Base-by-base conservation (phyloP, 2,797 vertebrate species). In the Lacerta viridis region DNA sequence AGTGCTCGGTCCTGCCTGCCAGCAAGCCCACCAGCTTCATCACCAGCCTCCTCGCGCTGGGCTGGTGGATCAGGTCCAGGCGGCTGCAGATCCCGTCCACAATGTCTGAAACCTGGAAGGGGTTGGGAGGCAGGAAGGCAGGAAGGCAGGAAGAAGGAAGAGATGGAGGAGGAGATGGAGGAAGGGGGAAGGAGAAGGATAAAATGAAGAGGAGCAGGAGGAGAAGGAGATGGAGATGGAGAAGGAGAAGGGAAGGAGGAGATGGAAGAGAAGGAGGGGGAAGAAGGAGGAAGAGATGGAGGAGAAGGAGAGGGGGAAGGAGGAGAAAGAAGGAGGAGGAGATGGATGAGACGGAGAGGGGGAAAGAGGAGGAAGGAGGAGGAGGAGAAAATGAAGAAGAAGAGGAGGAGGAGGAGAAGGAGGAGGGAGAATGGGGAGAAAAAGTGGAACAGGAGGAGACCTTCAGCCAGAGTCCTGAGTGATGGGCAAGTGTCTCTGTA, bases 101-200 rank as follows among this genome's bases (percentile, higher is more conserved):
- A 83, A 95, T 92, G 89, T 96, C 95, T 29, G 95, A 92, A 7
- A 95, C 92, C 95, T 96, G 74, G 87, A 68, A 81, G 92, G 71
- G 82, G 25, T 25, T 20, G 43, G 46, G 4, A 4, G 41, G 39
- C 55, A 88, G 61, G 41, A 81, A 23, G 39, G 20, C 2, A 23
- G 9, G 25, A 20, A 4, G 41, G 39, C 55, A 88, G 61, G 41
- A 81, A 23, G 39, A 23, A 4, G 41, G 5, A 2, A 9, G 10
- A 11, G 46, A 13, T 3, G 46, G 46, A 50, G 46, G 1, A 55
- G 1, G 50, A 15, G 50, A 15, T 1, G 46, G 46, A 50, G 46
- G 3, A 13, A 50, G 11, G 46, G 9, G 46, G 1, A 13, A 41
- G 39, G 39, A 41, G 39, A 3, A 39, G 39, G 3, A 10, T 5